phyloP scores from a whole-genome alignment of 2,888 invertebrate species.

The Habroteleia sp. region DNA sequence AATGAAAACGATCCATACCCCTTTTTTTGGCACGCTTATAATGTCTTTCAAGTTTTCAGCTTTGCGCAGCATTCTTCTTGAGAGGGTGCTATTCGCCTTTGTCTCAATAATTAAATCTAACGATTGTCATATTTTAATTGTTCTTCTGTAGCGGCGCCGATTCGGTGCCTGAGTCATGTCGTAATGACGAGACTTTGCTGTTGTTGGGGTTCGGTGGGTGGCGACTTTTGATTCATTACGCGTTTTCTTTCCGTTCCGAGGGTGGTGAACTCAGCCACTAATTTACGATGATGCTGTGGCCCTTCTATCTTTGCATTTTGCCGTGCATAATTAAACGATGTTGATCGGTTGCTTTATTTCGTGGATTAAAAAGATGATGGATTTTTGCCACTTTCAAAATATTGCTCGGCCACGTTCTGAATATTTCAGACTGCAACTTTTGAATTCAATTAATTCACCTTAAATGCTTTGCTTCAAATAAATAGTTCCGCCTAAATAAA shows the following conservation, averaged over 20 bases:
- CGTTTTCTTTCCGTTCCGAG: constrained; percentile 65
- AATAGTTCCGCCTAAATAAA: constrained; percentile 2
- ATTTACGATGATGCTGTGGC: constrained; percentile 66
- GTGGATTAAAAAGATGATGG: constrained; percentile 59
- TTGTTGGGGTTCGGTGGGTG: constrained; percentile 62
- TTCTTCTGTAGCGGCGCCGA: constrained; percentile 71
- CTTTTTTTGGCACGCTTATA: constrained; percentile 74
- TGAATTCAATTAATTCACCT: no score
- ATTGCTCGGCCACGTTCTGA: not conserved
- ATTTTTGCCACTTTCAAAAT: constrained; percentile 31
- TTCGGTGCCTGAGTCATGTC: constrained; percentile 64
- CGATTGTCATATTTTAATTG: constrained; percentile 81
- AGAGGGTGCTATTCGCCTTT: constrained; percentile 70
- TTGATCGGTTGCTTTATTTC: constrained; percentile 66
- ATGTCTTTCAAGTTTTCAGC: constrained; percentile 78
- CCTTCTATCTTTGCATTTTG: constrained; percentile 62
- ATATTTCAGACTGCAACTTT: not conserved
- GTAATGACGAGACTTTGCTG: constrained; percentile 63
- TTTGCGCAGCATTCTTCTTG: constrained; percentile 74
- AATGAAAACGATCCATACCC: constrained; percentile 63
- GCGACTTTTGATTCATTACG: constrained; percentile 68
- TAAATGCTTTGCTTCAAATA: no score
- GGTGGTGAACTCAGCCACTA: constrained; percentile 64
- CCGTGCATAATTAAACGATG: constrained; percentile 66
- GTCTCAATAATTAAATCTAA: constrained; percentile 80